Base-by-base conservation (phyloP, 2,888 invertebrate species). In the Ormyrus pomaceus region DNA sequence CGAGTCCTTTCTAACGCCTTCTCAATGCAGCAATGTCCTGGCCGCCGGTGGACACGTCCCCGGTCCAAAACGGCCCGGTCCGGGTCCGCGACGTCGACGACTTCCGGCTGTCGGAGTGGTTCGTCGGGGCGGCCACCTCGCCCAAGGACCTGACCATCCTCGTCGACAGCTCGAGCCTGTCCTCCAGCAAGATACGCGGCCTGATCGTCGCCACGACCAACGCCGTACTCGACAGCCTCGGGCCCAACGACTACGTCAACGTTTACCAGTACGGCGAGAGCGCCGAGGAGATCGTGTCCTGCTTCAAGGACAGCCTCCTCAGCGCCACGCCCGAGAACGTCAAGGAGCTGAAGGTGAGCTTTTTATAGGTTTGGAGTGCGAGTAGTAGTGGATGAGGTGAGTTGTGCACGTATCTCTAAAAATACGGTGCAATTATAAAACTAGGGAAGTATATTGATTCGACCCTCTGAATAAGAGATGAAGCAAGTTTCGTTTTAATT, bases 191-290 rank as follows among this genome's bases (percentile, higher is more conserved):
- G 80, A 93, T 95, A 83, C 95, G 96, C 87, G 94, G 96, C 84
- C 94, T 99, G 75, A 97, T 98, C 1, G 95, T 95, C 88, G 95
- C 96, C 34, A 98, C 98, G 0, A 96, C 97, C 0, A 94, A 95
- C 76, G 95, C 96, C 13, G 95, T 99, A 81, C 92, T 99, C 83
- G 97, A 99, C 85, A 99, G 99, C 0, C 93, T 99, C 6, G 97
- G 97, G 2, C 98, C 99, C 84, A 96, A 99, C 89, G 99, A 99
- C 91, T 99, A 96, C 90, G 98, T 99, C 75, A 99, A 99, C 89
- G 94, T 99, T 68, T 96, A 96, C 87, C 94, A 95, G 89, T 99
- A 98, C 91, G 95, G 97, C 61, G 96, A 97, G 74, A 92, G 93
- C 0, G 95, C 96, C 0, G 93, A 95, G 66, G 97, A 97, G 83